A percentile compares a stretch with the other conserved stretches of the same genome.
phyloP scores from a whole-genome alignment of 2,888 invertebrate species.

The Nycteola revayana region DNA sequence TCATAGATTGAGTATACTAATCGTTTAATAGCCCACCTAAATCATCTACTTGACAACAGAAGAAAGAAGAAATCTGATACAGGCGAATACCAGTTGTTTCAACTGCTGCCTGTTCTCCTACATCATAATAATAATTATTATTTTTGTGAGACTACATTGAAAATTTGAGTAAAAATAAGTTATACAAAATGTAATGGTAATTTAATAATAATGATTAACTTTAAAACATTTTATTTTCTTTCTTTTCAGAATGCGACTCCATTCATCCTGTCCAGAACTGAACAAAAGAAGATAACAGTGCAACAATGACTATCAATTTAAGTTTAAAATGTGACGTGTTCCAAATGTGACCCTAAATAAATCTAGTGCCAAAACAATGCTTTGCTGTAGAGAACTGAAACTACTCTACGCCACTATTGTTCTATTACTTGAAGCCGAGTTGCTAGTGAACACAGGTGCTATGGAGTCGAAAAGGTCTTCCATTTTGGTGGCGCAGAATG shows the following conservation, averaged over 20 bases:
- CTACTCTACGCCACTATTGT: slow-evolving; percentile 72
- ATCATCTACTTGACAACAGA: too few species aligned
- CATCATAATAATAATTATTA: too few species aligned
- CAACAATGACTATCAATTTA: slow-evolving; percentile 76
- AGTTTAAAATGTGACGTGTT: slow-evolving; percentile 46
- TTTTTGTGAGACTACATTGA: too few species aligned
- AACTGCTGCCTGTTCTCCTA: too few species aligned
- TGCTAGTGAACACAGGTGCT: slow-evolving; percentile 67
- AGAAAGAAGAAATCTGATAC: too few species aligned
- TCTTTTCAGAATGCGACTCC: slow-evolving; percentile 60
- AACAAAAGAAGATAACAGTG: slow-evolving; percentile 50
- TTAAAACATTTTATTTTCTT: slow-evolving; percentile 9
- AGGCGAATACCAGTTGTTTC: too few species aligned
- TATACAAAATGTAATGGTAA: too few species aligned
- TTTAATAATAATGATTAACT: too few species aligned
- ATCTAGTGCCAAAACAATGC: slow-evolving; percentile 77
- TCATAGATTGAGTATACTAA: too few species aligned
- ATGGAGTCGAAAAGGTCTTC: slow-evolving; percentile 75
- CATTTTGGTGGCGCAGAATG: slow-evolving; percentile 63
- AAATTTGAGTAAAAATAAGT: too few species aligned
- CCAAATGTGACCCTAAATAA: slow-evolving; percentile 61
- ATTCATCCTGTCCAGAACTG: slow-evolving; percentile 10
- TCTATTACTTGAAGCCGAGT: slow-evolving; percentile 68
- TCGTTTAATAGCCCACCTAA: too few species aligned
- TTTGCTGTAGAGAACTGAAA: slow-evolving; percentile 75